Evolutionary conservation across 2,113 vertebrate genomes (phyloP), one percentile per base, ranked within the genome.

Genomic region (Ophthalmotilapia sp.): DNA sequence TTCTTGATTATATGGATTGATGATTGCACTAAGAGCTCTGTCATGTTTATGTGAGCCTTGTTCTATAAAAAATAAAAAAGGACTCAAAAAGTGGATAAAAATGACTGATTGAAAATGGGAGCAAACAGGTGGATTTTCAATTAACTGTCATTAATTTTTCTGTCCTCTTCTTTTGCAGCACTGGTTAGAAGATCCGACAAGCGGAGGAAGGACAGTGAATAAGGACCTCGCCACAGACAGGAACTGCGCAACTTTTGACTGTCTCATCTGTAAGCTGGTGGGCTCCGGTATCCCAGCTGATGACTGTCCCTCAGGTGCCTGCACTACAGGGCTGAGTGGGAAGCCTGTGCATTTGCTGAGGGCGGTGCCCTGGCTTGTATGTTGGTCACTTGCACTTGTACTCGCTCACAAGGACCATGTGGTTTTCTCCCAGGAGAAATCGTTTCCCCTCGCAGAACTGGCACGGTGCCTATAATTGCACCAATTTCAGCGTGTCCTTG

Each of bases 321-420:
- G 89, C 84, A 94, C 62, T 84, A 84, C 92, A 90, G 93, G 82
- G 89, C 93, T 96, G 93, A 96, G 95, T 54, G 79, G 88, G 89
- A 90, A 82, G 90, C 90, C 90, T 68, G 90, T 70, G 91, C 89
- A 84, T 89, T 90, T 80, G 85, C 92, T 83, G 89, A 83, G 93
- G 91, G 86, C 80, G 58, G n/a, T 31, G 87, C 87, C 94, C 92
- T 83, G 45, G 92, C 93, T 92, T 95, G 90, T 94, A 95, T 94
- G 93, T 95, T 95, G 93, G 92, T 93, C 93, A 87, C 86, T 89
- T 90, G 86, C 93, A 85, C 86, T 91, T 82, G 84, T 88, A 88
- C 89, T 92, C 83, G 36, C 93, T 94, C 93, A 85, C 91, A 89
- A 89, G 92, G 96, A 97, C 94, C 95, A 97, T 97, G 96, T 96